These are phyloP conservation scores for Neelides sp. DNA, from an alignment of 1,140 invertebrate species.

Conservation along the genomic window DNA sequence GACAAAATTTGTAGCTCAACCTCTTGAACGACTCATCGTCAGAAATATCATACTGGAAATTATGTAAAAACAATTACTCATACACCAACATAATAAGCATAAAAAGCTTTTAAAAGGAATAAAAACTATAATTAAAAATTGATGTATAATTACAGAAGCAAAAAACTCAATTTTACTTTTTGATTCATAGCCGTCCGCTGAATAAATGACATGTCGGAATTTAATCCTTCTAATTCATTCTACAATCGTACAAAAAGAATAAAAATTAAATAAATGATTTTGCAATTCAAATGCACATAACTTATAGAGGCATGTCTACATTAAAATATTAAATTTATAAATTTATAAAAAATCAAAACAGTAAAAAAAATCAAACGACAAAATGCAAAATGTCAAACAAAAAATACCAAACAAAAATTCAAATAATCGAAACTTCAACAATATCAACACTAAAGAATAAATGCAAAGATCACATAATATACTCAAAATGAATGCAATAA, in stretches of 20 bases:
- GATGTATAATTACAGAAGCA: not conserved
- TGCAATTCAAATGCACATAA: no score
- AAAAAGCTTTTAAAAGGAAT: not conserved
- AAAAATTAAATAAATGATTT: no score
- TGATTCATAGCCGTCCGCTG: slow-evolving; percentile 19
- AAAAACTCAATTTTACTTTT: slow-evolving; percentile 16
- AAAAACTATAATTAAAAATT: not conserved
- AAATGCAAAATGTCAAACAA: no score
- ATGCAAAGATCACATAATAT: no score
- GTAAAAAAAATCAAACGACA: no score
- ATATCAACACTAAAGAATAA: no score
- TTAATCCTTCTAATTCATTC: slow-evolving; percentile 17
- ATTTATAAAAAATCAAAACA: no score
- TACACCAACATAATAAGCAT: not conserved
- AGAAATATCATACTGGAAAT: slow-evolving; percentile 24
- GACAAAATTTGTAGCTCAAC: slow-evolving; percentile 47
- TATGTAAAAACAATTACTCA: slow-evolving; percentile 33
- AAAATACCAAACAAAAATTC: no score
- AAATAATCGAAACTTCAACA: no score
- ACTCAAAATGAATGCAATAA: no score
- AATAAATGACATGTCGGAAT: slow-evolving; percentile 22
- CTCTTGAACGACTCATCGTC: slow-evolving; percentile 26
- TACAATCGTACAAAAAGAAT: not conserved
- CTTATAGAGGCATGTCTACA: no score
- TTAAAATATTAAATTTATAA: no score